Evolutionary conservation across 1,140 invertebrate genomes (phyloP).

Genomic region (Drosophila albomicans): DNA sequence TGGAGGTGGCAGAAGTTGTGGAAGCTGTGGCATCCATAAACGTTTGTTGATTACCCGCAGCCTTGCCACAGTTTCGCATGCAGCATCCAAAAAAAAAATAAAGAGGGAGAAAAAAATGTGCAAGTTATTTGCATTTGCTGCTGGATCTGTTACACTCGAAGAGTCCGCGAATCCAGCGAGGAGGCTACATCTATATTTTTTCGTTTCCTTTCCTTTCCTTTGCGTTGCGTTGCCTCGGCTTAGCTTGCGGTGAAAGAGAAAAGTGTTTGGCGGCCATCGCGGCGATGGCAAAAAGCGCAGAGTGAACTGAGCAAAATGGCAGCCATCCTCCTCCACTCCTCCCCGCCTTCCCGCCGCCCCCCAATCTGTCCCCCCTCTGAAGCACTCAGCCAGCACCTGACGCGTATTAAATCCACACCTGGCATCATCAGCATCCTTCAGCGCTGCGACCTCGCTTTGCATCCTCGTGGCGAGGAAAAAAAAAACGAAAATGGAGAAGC

Average conservation of each 20-base stretch:
- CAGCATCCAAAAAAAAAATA: neutral
- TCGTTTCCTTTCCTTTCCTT: slow-evolving; percentile 15
- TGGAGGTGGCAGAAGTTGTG: neutral
- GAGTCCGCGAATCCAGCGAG: slow-evolving; percentile 29
- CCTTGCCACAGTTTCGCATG: slow-evolving; percentile 67
- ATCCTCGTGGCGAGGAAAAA: neutral
- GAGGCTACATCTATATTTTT: slow-evolving; percentile 37
- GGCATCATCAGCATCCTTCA: slow-evolving; percentile 16
- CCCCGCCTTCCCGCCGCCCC: neutral
- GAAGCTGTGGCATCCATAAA: slow-evolving; percentile 64
- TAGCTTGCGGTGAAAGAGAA: slow-evolving; percentile 60
- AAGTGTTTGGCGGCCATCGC: slow-evolving; percentile 62
- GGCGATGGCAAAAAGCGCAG: slow-evolving; percentile 46
- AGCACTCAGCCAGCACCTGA: slow-evolving; percentile 16
- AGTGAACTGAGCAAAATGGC: slow-evolving; percentile 27
- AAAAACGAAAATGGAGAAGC: slow-evolving; percentile 35
- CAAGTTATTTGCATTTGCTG: slow-evolving; percentile 78
- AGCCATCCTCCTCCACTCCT: neutral
- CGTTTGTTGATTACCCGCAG: slow-evolving; percentile 81
- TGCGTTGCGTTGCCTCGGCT: slow-evolving; percentile 1
- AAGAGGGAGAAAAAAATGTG: slow-evolving; percentile 10
- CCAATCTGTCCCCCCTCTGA: neutral
- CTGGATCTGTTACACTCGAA: slow-evolving; percentile 76
- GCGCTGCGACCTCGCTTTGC: neutral
- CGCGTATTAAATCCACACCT: slow-evolving; percentile 37